Base-by-base conservation (phyloP, 2,113 vertebrate genomes). In the Notechis scutatus region DNA sequence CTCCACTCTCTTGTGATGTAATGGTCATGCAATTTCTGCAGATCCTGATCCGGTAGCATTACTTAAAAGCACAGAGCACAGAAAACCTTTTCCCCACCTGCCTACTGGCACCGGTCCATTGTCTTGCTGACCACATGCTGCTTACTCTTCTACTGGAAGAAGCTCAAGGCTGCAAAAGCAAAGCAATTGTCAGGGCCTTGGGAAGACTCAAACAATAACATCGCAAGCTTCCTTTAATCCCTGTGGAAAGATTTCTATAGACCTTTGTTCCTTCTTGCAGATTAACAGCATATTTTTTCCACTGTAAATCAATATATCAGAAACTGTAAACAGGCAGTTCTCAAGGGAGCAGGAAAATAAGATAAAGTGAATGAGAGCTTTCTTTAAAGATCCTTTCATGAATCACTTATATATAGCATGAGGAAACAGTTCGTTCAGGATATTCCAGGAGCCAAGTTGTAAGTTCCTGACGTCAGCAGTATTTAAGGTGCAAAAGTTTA, bases 281-380 rank as follows among this genome's bases (percentile, higher is more conserved):
- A 54, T 81, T 92, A 81, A 69, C 59, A 39, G 69, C 0, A 29
- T 52, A n/a, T 26, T 69, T 92, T 64, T n/a, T 86, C n/a, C 18
- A 55, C 86, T n/a, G 18, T 42, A 64, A 92, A 92, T 92, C 87
- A 56, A 81, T 92, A 89, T 39, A 61, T 47, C 45, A 52, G 34
- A 89, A 92, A 81, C 24, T 34, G 29, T 87, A 89, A 92, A 81
- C 8, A 88, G 26, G 55, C 42, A 34, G 57, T 88, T 42, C 39
- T 39, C 52, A 92, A 88, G 61, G 59, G 56, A 92, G 52, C 69
- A 88, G 52, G 23, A 87, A 85, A 56, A 85, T 56, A 26, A 85
- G 90, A 91, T 91, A 88, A 92, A 88, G 21, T 54, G 42, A 64
- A 26, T 26, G n/a, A 23, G 21, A 92, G 29, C 11, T 1, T n/a